Base-by-base conservation (phyloP, 2,888 invertebrate species). In the Polyommatus icarus region DNA sequence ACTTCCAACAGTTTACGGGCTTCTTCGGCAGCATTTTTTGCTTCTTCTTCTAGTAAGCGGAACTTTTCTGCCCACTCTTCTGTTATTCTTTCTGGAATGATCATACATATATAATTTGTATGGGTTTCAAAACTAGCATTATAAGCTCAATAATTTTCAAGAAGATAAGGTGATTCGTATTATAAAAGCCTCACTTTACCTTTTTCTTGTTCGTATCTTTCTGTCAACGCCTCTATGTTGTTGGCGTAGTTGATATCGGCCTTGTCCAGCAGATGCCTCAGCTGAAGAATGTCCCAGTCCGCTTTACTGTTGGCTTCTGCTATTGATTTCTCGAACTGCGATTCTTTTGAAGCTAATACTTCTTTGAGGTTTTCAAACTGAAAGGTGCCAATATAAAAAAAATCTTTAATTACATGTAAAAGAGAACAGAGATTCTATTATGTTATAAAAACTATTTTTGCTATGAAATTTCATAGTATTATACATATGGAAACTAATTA, bases 211-310 rank as follows among this genome's bases (percentile, higher is more conserved):
- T 96, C 96, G 85, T 96, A 96, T 81, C 95, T 90, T 78, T 95
- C 95, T 20, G 94, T 94, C 85, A 97, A 88, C 81, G 95, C 95
- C 80, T 97, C 97, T 10, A 96, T 94, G 83, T 96, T 95, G 80
- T 96, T 96, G 75, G 96, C 96, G 87, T 97, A 96, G 8, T 94
- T 94, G 88, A 96, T 96, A 84, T 97, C 97, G 78, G 97, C 95
- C 88, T 96, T 96, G 85, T 96, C 96, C 86, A 97, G 93, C 78
- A 97, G 94, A 82, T 96, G 93, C 75, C 97, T 91, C 76, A 97
- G 93, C 84, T 97, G 97, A 84, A 96, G 90, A 75, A 96, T 92
- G 84, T 96, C 96, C 89, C 95, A 94, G 87, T 97, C 97, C 0
- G 96, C 95, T 81, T 95, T 95, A 79, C 96, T 95, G 86, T 95